Conservation (phyloP, 2,797 vertebrate species). For the Triplophysa yarkandensis region DNA sequence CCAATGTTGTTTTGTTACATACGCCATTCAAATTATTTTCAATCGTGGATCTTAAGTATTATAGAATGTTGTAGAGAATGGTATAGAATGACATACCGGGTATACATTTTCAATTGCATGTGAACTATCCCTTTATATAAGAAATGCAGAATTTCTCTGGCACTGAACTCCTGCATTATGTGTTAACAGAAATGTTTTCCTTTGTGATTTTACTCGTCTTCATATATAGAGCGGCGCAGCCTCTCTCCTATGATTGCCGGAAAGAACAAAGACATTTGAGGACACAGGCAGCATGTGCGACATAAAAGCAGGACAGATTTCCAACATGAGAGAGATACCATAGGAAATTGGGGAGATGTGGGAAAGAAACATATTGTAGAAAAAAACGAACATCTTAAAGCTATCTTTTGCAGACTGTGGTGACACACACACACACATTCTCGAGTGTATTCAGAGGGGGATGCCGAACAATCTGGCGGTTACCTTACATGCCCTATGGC, state of each 20-base stretch:
- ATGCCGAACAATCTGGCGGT: conserved; percentile 27
- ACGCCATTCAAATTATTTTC: too few species aligned
- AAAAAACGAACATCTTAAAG: neutral
- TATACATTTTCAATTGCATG: too few species aligned
- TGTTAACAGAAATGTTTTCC: neutral
- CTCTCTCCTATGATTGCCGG: neutral
- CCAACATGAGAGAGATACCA: neutral
- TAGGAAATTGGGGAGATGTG: neutral
- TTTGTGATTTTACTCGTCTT: neutral
- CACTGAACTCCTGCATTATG: too few species aligned
- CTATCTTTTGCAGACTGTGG: neutral
- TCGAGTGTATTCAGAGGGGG: neutral
- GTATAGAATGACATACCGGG: too few species aligned
- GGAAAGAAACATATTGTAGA: neutral
- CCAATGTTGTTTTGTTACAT: too few species aligned
- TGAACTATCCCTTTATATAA: too few species aligned
- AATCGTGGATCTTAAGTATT: too few species aligned
- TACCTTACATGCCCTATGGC: conserved; percentile 49
- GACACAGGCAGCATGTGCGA: neutral
- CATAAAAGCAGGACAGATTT: neutral
- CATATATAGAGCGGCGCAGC: conserved; percentile 2
- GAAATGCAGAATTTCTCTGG: too few species aligned
- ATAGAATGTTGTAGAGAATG: too few species aligned
- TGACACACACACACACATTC: conserved; percentile 15
- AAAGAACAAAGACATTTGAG: conserved; percentile 5